phyloP scores from a whole-genome alignment of 2,797 vertebrate species.

The Sebastes steindachneri region DNA sequence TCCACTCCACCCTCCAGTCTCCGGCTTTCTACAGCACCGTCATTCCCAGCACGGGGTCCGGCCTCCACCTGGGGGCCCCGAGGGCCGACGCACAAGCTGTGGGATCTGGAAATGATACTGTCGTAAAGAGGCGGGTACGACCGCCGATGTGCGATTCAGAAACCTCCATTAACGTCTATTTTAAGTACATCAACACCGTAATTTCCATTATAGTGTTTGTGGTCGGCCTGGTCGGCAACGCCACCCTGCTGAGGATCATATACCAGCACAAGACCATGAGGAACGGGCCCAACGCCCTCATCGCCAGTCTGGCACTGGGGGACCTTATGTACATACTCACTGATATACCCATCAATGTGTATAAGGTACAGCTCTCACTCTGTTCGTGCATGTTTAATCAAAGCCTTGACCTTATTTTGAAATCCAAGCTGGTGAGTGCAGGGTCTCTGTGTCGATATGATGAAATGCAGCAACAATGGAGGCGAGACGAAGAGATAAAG shows the following conservation, averaged over 20 bases:
- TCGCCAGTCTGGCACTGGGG: slow-evolving; percentile 95
- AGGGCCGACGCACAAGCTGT: not conserved
- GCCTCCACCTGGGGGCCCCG: not conserved
- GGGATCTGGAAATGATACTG: slow-evolving; percentile 42
- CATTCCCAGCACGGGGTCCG: slow-evolving; percentile 19
- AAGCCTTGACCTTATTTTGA: not conserved
- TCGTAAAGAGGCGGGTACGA: not conserved
- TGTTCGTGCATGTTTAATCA: not conserved
- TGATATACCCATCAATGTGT: slow-evolving; percentile 92
- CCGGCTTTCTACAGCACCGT: slow-evolving; percentile 59
- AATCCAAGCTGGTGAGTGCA: slow-evolving; percentile 1
- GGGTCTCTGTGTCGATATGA: slow-evolving; percentile 16
- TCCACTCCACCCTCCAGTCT: slow-evolving; percentile 61
- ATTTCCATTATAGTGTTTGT: slow-evolving; percentile 94
- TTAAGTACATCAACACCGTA: slow-evolving; percentile 95
- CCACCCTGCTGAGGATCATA: slow-evolving; percentile 96
- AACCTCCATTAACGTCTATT: slow-evolving; percentile 84
- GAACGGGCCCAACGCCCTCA: slow-evolving; percentile 97
- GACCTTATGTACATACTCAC: slow-evolving; percentile 97
- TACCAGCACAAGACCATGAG: slow-evolving; percentile 99
- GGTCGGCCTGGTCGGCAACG: slow-evolving; percentile 95
- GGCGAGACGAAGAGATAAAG: slow-evolving; percentile 31
- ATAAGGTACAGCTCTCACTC: slow-evolving; percentile 87
- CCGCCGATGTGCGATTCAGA: slow-evolving; percentile 72
- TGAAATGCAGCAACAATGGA: slow-evolving; percentile 41